Evolutionary conservation across 1,140 invertebrate species (phyloP).

Genomic region (Psilanteris sp.): DNA sequence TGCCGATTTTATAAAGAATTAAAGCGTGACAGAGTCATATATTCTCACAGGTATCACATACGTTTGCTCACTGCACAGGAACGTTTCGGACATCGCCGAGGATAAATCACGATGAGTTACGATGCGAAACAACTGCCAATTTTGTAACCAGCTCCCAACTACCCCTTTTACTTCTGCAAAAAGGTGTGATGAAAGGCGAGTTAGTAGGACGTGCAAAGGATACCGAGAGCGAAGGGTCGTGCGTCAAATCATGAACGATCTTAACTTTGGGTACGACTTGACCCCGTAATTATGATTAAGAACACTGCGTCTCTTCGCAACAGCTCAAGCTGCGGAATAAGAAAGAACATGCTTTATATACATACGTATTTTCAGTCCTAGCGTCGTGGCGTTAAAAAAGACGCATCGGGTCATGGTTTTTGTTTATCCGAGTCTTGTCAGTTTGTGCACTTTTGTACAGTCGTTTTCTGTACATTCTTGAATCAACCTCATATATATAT

Average conservation of each 20-base stretch:
- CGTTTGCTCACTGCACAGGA: slow-evolving; percentile 53
- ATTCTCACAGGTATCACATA: slow-evolving; percentile 64
- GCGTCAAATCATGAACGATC: slow-evolving; percentile 49
- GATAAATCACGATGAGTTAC: slow-evolving; percentile 49
- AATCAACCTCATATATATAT: no score
- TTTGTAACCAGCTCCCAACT: slow-evolving; percentile 29
- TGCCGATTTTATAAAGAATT: slow-evolving; percentile 78
- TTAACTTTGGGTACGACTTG: slow-evolving; percentile 35
- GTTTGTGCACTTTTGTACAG: no score
- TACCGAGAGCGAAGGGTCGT: slow-evolving; percentile 13
- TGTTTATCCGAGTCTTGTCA: no score
- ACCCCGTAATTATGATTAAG: slow-evolving; percentile 31
- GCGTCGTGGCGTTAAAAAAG: no score
- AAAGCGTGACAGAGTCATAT: slow-evolving; percentile 49
- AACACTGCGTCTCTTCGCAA: no score
- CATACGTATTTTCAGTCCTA: no score
- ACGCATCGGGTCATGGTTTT: no score
- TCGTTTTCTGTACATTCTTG: no score
- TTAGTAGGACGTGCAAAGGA: slow-evolving; percentile 24
- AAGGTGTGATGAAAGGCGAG: slow-evolving; percentile 18
- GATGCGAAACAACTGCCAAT: slow-evolving; percentile 73
- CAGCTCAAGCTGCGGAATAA: no score
- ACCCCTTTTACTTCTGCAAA: slow-evolving; percentile 7
- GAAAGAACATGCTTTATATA: no score
- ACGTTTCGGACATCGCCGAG: slow-evolving; percentile 53